Evolutionary conservation across 1,140 invertebrate genomes (phyloP).

Genomic region (Euura saliciscinereae): DNA sequence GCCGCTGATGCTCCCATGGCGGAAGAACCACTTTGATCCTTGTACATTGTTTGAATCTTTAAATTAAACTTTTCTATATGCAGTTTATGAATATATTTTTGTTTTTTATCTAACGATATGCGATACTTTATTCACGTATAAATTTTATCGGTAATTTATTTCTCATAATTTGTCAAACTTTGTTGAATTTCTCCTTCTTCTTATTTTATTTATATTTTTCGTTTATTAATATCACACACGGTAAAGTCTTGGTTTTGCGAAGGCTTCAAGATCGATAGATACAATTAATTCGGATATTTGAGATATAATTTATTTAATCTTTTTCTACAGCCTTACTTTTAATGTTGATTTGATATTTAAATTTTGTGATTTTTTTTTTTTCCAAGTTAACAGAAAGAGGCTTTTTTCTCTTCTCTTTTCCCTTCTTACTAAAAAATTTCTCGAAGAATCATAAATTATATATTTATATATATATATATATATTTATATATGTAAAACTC

Average conservation of each 20-base stretch:
- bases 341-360: neutral
- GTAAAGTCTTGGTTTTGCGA: neutral
- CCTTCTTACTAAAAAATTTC: neutral
- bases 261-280: neutral
- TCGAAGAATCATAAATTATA: neutral
- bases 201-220: neutral
- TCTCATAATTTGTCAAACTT: too few species aligned
- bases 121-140: neutral
- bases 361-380: neutral
- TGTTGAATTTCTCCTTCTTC: too few species aligned
- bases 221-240: neutral
- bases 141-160: too few species aligned
- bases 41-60: constrained; percentile 38
- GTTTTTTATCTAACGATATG: neutral
- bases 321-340: neutral
- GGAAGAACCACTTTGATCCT: constrained; percentile 39
- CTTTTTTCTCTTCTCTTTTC: neutral
- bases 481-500: neutral
- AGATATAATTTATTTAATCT: too few species aligned
- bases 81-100: neutral
- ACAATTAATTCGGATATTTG: neutral
- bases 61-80: neutral
- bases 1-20: constrained; percentile 34
- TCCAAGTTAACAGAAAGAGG: neutral
- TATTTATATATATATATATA: neutral